phyloP scores from a whole-genome alignment of 1,140 invertebrate species.

The Ditylenchus dipsaci region DNA sequence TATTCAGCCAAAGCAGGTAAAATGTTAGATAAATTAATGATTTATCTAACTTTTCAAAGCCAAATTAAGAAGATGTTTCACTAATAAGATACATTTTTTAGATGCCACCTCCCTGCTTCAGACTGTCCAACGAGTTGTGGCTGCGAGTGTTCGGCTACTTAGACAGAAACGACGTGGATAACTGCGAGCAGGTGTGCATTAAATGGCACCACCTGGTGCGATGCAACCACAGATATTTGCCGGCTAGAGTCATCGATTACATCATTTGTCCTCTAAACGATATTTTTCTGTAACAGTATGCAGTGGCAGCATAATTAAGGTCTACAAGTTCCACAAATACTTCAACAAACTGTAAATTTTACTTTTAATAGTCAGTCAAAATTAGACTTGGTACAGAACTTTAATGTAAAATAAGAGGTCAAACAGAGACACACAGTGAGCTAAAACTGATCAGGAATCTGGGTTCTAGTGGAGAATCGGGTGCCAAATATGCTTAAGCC shows the following conservation, averaged over 20 bases:
- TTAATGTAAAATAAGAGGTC: no score
- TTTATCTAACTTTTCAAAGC: not conserved
- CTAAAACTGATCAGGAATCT: no score
- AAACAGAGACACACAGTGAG: no score
- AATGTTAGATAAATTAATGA: not conserved
- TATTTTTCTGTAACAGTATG: constrained; percentile 12
- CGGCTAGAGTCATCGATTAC: constrained; percentile 10
- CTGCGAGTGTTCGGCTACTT: constrained; percentile 11
- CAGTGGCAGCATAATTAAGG: constrained; percentile 20
- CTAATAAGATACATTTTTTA: no score
- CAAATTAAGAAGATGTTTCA: no score
- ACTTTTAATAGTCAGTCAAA: no score
- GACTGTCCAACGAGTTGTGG: constrained; percentile 18
- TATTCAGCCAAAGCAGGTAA: not conserved
- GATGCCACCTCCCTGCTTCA: not conserved
- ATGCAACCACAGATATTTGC: constrained; percentile 10
- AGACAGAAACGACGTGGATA: constrained; percentile 18
- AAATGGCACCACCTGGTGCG: constrained; percentile 10
- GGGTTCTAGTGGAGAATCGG: no score
- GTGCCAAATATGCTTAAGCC: no score
- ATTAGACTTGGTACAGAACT: no score
- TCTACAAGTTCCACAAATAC: constrained; percentile 14
- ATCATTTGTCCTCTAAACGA: constrained; percentile 18
- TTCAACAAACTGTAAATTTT: constrained; percentile 10
- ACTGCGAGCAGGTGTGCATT: not conserved